Evolutionary conservation across 2,797 vertebrate genomes (phyloP).

Genomic region (Glossophaga mutica): DNA sequence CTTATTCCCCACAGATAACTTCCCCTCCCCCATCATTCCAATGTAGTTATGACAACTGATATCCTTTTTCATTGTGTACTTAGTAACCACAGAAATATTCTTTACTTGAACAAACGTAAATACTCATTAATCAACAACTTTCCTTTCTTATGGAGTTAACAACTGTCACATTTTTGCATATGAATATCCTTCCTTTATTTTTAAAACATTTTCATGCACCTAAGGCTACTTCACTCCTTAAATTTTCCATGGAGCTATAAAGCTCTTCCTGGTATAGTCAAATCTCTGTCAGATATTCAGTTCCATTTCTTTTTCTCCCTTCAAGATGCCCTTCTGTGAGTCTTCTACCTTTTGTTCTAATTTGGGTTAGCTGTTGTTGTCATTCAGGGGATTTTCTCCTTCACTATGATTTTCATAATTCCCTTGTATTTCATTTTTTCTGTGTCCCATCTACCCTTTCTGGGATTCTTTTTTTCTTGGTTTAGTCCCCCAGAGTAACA

Average conservation of each 20-base stretch:
- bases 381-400: not conserved
- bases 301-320: not conserved
- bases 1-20: not conserved
- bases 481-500: not conserved
- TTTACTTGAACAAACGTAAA: not conserved
- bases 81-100: not conserved
- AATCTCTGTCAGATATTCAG: not conserved
- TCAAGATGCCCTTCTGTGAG: not conserved
- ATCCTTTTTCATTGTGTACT: not conserved
- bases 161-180: not conserved
- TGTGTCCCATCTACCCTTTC: not conserved
- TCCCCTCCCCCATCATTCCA: not conserved
- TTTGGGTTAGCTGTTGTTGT: not conserved
- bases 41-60: not conserved
- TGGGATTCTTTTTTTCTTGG: not conserved
- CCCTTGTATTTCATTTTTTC: not conserved
- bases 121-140: not conserved
- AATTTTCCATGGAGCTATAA: not conserved
- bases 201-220: not conserved
- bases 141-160: not conserved
- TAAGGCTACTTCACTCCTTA: not conserved
- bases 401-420: not conserved
- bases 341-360: not conserved
- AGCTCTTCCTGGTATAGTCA: not conserved
- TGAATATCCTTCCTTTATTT: not conserved